Evolutionary conservation across 2,797 vertebrate species (phyloP).

Genomic region (Chelidonichthys spinosus): DNA sequence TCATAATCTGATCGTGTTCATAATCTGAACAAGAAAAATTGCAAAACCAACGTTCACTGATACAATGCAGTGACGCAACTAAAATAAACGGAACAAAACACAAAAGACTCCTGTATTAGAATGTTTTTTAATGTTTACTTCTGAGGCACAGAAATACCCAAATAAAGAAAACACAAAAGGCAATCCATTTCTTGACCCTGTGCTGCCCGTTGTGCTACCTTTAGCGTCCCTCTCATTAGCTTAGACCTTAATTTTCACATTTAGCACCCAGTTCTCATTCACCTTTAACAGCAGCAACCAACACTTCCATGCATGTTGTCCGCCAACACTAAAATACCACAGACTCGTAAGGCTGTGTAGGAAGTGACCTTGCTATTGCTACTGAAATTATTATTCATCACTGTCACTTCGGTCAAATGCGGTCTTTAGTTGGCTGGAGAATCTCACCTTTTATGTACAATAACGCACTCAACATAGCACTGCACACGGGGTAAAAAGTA

Average conservation of each 20-base stretch:
- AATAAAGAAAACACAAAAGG: constrained; percentile 61
- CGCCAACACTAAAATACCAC: constrained; percentile 37
- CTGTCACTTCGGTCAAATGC: constrained; percentile 40
- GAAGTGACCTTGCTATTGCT: constrained; percentile 44
- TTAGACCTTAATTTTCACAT: constrained; percentile 67
- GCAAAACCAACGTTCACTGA: no score
- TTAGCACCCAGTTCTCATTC: constrained; percentile 54
- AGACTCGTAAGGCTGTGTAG: constrained; percentile 29
- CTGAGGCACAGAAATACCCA: constrained; percentile 69
- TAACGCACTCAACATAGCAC: constrained; percentile 63
- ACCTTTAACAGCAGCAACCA: constrained; percentile 45
- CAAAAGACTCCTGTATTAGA: constrained; percentile 24
- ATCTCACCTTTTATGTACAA: constrained; percentile 55
- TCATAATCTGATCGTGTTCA: no score
- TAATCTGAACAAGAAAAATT: no score
- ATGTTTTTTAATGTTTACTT: constrained; percentile 67
- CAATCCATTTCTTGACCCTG: constrained; percentile 47
- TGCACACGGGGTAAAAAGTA: constrained; percentile 64
- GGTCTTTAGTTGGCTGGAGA: constrained; percentile 39
- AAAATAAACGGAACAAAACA: not conserved
- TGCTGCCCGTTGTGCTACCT: constrained; percentile 24
- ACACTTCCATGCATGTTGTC: constrained; percentile 18
- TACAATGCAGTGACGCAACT: no score
- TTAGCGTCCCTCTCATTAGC: constrained; percentile 48
- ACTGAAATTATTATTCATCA: constrained; percentile 18